A percentile compares a stretch with the other conserved stretches of the same genome.
These are phyloP conservation scores for Nephrotoma guestfalica DNA, from an alignment of 2,888 invertebrate species.

Conservation along the genomic window DNA sequence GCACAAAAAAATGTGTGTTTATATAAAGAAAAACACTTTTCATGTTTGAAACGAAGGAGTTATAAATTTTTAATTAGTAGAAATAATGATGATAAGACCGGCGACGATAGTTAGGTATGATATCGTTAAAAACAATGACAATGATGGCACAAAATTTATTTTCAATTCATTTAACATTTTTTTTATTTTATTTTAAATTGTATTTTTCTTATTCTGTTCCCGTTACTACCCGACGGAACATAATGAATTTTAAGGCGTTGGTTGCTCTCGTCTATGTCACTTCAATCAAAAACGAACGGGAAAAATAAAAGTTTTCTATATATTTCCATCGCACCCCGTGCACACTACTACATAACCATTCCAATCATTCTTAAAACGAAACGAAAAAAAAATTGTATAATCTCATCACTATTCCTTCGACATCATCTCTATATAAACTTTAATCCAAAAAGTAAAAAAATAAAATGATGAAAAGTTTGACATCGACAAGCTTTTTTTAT, in stretches of 20 bases:
- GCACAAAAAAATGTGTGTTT: neutral
- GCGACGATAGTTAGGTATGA: conserved; percentile 2
- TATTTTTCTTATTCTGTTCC: neutral
- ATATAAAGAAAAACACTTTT: neutral
- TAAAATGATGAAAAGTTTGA: conserved; percentile 3
- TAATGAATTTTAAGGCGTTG: neutral
- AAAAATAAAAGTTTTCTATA: neutral
- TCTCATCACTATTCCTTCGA: conserved; percentile 3
- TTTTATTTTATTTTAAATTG: neutral
- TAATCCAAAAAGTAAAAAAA: neutral
- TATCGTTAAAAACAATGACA: conserved; percentile 2
- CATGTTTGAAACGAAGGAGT: neutral
- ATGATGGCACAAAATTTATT: conserved; percentile 2
- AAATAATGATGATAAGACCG: neutral
- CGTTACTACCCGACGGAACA: neutral
- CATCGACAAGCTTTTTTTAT: conserved; percentile 1
- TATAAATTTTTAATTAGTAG: neutral
- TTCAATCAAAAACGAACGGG: neutral
- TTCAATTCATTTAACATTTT: neutral
- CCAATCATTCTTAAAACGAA: neutral
- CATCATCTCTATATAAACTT: neutral
- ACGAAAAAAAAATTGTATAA: neutral
- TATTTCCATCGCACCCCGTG: neutral
- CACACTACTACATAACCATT: neutral
- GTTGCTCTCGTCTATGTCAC: neutral